phyloP scores from a whole-genome alignment of 2,888 invertebrate genomes.

The Aphrophora alni region DNA sequence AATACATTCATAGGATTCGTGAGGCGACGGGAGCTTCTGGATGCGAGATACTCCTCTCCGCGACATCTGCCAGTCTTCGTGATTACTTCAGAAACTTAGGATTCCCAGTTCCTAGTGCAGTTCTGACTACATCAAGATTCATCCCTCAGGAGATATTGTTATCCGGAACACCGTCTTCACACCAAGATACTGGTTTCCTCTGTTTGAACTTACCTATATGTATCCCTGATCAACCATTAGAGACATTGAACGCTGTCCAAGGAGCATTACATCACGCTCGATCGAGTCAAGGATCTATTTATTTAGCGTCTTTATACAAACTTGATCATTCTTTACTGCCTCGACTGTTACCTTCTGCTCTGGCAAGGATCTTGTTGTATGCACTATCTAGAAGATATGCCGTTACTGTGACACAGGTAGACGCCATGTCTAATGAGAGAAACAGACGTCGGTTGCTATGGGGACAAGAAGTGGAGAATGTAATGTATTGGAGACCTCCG shows the following conservation, averaged over 20 bases:
- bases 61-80: slow-evolving; percentile 68
- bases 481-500: slow-evolving; percentile 76
- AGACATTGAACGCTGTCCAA: slow-evolving; percentile 55
- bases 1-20: slow-evolving; percentile 65
- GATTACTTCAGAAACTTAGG: slow-evolving; percentile 62
- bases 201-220: slow-evolving; percentile 68
- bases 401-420: slow-evolving; percentile 67
- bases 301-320: slow-evolving; percentile 62
- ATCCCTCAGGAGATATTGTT: slow-evolving; percentile 65
- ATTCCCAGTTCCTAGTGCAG: slow-evolving; percentile 62
- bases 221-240: slow-evolving; percentile 56
- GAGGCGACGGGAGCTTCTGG: slow-evolving; percentile 66
- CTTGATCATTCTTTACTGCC: slow-evolving; percentile 66
- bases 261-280: slow-evolving; percentile 56
- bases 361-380: slow-evolving; percentile 65
- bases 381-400: slow-evolving; percentile 71
- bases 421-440: slow-evolving; percentile 56
- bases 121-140: slow-evolving; percentile 69
- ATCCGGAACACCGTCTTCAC: slow-evolving; percentile 60
- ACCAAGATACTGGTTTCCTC: slow-evolving; percentile 67
- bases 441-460: slow-evolving; percentile 61
- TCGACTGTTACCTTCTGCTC: slow-evolving; percentile 65
- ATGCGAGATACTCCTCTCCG: slow-evolving; percentile 67
- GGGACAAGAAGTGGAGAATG: slow-evolving; percentile 68
- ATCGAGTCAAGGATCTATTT: slow-evolving; percentile 60